Base-by-base conservation (phyloP, 2,888 invertebrate species). In the Eremobia ochroleuca region DNA sequence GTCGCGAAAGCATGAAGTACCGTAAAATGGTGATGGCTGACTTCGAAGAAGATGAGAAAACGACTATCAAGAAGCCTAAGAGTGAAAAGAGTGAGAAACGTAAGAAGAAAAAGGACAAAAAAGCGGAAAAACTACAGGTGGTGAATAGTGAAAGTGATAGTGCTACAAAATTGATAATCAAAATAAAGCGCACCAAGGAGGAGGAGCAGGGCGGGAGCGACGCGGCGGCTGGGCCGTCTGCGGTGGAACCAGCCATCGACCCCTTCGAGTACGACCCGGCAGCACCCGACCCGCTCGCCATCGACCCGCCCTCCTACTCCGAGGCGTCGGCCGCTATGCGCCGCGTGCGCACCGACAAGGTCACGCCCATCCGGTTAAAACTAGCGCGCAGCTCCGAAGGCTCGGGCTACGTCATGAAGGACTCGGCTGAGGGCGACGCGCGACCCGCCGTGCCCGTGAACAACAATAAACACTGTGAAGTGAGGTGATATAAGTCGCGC, bases 1-100 rank as follows among this genome's bases (percentile, higher is more conserved):
- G 98, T 83, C 97, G 98, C 4, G 98, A 99, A 90, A 98, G 98
- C 89, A 99, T 99, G 99, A 98, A 98, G 92, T 99, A 97, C 94
- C 97, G 99, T 28, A 97, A 98, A 83, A 97, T 97, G 97, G 98
- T 99, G 5, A 98, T 98, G 98, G 98, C 98, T 8, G 98, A 98
- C 90, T 98, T 98, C 91, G 98, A 98, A 79, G 98, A 98, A 88
- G 97, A 97, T 85, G 98, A 98, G 87, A 97, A 97, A 86, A 94
- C 95, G 28, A 96, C 97, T 85, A 95, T 96, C 86, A 92, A 92
- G 88, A 95, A 96, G 92, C 92, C 95, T 76, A 96, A 95, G 78
- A 94, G 94, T 83, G 95, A 96, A 85, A 84, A 84, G 58, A 84
- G 84, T 85, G 85, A 96, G 85, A 95, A 95, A 89, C 94, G 95